These are phyloP conservation scores for Lampris incognitus DNA, from an alignment of 2,113 vertebrate species.

Conservation along the genomic window DNA sequence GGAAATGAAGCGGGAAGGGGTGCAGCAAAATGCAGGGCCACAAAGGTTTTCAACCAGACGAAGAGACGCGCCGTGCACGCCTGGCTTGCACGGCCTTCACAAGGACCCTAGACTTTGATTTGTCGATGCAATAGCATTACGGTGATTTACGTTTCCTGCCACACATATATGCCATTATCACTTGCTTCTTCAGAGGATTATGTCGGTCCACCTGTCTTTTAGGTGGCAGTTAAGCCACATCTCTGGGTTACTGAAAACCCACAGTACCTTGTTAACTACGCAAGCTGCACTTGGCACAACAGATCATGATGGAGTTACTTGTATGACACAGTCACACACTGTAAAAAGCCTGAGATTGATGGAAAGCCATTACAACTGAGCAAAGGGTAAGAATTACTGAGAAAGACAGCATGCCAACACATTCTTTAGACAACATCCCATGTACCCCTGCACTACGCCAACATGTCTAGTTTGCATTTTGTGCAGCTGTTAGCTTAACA, in stretches of 20 bases:
- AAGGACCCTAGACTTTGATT: too few species aligned
- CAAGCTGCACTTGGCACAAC: conserved; percentile 55
- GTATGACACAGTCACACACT: conserved; percentile 37
- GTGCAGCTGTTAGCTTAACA: too few species aligned
- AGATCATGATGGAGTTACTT: conserved; percentile 30
- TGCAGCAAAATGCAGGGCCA: too few species aligned
- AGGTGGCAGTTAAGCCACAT: conserved; percentile 26
- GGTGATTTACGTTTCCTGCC: too few species aligned
- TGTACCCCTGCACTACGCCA: too few species aligned
- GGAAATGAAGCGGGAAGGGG: too few species aligned
- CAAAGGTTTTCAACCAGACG: too few species aligned
- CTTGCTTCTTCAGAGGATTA: neutral
- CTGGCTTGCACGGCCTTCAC: too few species aligned
- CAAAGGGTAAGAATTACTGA: conserved; percentile 1
- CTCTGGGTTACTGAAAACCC: conserved; percentile 41
- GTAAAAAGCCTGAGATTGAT: conserved; percentile 52
- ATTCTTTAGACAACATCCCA: neutral
- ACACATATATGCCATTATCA: too few species aligned
- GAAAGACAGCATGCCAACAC: neutral
- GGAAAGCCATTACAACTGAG: conserved; percentile 28
- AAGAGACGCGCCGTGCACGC: too few species aligned
- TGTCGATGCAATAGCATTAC: too few species aligned
- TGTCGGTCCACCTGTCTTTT: conserved; percentile 23
- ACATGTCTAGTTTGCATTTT: too few species aligned
- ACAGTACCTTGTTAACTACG: conserved; percentile 49